Evolutionary conservation across 2,797 vertebrate species (phyloP).

Genomic region (Champsocephalus esox): DNA sequence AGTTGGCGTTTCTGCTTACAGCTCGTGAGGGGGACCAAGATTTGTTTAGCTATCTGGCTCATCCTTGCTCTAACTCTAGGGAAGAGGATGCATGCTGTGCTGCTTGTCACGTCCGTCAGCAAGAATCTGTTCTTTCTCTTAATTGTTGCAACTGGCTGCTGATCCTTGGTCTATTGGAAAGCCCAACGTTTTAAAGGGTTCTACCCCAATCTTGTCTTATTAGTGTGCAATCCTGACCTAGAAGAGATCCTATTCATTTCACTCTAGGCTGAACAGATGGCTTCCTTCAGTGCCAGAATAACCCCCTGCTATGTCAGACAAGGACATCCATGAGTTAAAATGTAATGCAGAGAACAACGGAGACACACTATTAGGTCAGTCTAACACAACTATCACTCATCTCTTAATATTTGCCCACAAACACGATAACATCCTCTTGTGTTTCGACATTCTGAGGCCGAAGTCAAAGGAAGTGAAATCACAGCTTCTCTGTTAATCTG

Average conservation of each 20-base stretch:
- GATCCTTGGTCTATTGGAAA: constrained; percentile 57
- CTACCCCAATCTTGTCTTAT: constrained; percentile 72
- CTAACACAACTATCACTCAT: constrained; percentile 7
- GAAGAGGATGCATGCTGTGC: constrained; percentile 17
- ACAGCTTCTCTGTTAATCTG: constrained; percentile 37
- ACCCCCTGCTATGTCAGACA: constrained; percentile 61
- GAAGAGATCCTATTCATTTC: constrained; percentile 69
- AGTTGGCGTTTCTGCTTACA: constrained; percentile 54
- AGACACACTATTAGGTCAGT: constrained; percentile 5
- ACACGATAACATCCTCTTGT: constrained; percentile 1
- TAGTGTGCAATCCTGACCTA: constrained; percentile 70
- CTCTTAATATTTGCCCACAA: constrained; percentile 25
- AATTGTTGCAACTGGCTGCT: constrained; percentile 64
- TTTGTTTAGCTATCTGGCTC: background rate
- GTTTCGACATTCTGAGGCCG: constrained; percentile 6
- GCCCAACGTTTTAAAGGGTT: constrained; percentile 74
- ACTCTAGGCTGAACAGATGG: constrained; percentile 78
- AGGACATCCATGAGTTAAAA: constrained; percentile 52
- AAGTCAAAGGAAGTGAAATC: constrained; percentile 39
- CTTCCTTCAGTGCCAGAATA: constrained; percentile 66
- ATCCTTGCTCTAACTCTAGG: constrained; percentile 26
- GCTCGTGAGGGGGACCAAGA: constrained; percentile 26
- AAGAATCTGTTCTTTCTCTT: constrained; percentile 46
- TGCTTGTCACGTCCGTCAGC: constrained; percentile 44
- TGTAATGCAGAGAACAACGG: constrained; percentile 34